These are phyloP conservation scores for Coregonus clupeaformis DNA, from an alignment of 2,113 vertebrate species.

Conservation along the genomic window DNA sequence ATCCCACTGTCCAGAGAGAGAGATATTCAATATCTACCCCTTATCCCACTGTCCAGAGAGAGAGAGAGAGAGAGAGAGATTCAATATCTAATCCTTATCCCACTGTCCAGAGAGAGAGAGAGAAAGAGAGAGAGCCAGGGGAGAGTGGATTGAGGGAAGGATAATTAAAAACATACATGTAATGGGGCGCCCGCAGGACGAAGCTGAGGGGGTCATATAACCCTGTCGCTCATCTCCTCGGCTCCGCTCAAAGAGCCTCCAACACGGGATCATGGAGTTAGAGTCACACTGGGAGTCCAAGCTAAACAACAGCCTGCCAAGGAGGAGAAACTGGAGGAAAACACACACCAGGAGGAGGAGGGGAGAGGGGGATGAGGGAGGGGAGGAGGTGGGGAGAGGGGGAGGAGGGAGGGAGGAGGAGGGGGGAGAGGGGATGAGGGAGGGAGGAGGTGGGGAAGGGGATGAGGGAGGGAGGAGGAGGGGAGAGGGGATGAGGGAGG, in stretches of 20 bases:
- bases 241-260: slow-evolving; percentile 45
- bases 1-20: background rate
- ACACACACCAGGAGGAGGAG: slow-evolving; percentile 21
- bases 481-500: no score
- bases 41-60: slow-evolving; percentile 12
- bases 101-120: no score
- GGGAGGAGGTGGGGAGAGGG: no score
- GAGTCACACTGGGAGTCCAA: slow-evolving; percentile 58
- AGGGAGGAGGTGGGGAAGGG: background rate
- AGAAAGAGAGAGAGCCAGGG: background rate
- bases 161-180: slow-evolving; percentile 56
- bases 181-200: slow-evolving; percentile 41
- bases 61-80: slow-evolving; percentile 3
- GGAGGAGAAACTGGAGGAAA: slow-evolving; percentile 55
- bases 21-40: background rate
- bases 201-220: slow-evolving; percentile 34
- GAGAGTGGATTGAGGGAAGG: slow-evolving; percentile 5
- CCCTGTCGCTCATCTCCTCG: slow-evolving; percentile 38
- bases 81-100: background rate
- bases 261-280: slow-evolving; percentile 58
- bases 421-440: slow-evolving; percentile 9
- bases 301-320: slow-evolving; percentile 55
- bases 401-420: no score
- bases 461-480: slow-evolving; percentile 18
- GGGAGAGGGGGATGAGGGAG: background rate